Evolutionary conservation across 2,888 invertebrate genomes (phyloP).

Genomic region (Cephus rjabovi): DNA sequence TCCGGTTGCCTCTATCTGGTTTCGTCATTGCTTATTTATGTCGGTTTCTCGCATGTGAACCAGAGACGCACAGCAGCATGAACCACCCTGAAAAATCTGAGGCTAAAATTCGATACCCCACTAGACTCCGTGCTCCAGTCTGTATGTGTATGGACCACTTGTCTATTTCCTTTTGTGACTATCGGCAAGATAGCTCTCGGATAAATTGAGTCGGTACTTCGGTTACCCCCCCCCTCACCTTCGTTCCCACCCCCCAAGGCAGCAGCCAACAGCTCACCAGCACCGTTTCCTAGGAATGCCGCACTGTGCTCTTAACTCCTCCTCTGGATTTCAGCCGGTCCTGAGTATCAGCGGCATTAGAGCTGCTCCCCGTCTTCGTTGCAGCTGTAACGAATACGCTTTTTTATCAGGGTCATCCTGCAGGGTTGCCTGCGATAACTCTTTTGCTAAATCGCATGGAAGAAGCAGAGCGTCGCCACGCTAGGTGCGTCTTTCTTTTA

Average conservation of each 20-base stretch:
- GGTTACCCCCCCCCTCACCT: constrained; percentile 1
- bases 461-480: not conserved
- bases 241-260: not conserved
- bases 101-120: not conserved
- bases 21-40: constrained; percentile 17
- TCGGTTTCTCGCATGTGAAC: not conserved
- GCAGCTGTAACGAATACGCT: not conserved
- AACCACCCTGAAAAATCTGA: not conserved
- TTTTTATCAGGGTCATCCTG: not conserved
- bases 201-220: constrained; percentile 33
- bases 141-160: not conserved
- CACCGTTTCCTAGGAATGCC: not conserved
- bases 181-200: constrained; percentile 20
- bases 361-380: not conserved
- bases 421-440: not conserved
- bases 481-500: not conserved
- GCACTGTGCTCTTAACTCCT: not conserved
- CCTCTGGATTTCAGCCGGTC: not conserved
- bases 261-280: not conserved
- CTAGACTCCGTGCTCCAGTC: not conserved
- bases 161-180: not conserved
- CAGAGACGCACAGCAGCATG: not conserved
- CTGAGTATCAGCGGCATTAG: not conserved
- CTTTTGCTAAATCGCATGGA: not conserved
- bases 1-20: constrained; percentile 11